A percentile compares a stretch with the other conserved stretches of the same genome.
Conservation (phyloP, 2,888 invertebrate species). For the Microctonus brassicae region DNA sequence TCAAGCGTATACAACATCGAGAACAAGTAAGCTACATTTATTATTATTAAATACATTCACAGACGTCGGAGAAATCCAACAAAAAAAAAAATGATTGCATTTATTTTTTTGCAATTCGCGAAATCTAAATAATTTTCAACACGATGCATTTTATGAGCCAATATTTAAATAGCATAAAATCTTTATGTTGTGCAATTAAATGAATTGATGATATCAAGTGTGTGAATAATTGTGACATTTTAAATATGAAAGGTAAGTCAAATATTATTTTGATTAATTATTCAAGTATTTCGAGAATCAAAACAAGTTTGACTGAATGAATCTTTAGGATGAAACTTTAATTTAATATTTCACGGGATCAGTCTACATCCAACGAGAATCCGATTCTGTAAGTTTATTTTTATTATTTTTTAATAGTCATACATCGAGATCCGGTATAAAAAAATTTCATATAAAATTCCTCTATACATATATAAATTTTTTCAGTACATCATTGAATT, state of each 20-base stretch:
- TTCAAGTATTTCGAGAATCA: neutral
- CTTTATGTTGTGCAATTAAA: too few relatives aligned
- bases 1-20: conserved; percentile 78
- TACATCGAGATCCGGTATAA: neutral
- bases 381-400: neutral
- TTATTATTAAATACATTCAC: neutral
- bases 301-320: neutral
- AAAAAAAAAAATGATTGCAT: too few relatives aligned
- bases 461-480: neutral
- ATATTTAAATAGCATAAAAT: too few relatives aligned
- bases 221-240: neutral
- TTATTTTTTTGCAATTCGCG: too few relatives aligned
- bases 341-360: too few relatives aligned
- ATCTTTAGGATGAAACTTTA: neutral
- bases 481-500: neutral
- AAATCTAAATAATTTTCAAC: too few relatives aligned
- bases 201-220: neutral
- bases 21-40: conserved; percentile 77
- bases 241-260: neutral
- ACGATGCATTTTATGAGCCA: too few relatives aligned
- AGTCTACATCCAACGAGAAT: too few relatives aligned
- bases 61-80: too few relatives aligned
- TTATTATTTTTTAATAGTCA: neutral
- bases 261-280: neutral
- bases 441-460: neutral